Evolutionary conservation across 2,797 vertebrate genomes (phyloP).

Genomic region (Buphagus erythrorhynchus): DNA sequence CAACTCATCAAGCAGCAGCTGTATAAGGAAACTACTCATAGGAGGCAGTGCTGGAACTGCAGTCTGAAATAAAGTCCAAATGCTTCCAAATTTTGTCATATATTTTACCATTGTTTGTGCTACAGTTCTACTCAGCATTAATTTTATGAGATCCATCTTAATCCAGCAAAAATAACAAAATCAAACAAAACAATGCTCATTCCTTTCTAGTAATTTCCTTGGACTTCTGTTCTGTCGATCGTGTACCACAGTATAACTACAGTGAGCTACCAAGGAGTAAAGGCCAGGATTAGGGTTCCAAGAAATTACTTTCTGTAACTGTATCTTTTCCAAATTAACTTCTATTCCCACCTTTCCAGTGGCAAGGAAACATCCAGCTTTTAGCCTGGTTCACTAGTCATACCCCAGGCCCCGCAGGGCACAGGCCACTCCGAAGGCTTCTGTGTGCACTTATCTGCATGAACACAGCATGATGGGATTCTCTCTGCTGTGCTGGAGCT

Average conservation of each 20-base stretch:
- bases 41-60: not conserved
- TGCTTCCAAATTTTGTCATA: not conserved
- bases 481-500: not conserved
- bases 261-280: not conserved
- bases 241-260: not conserved
- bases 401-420: accelerated
- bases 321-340: not conserved
- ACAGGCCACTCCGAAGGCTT: not conserved
- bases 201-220: not conserved
- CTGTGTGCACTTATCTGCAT: not conserved
- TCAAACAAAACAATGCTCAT: not conserved
- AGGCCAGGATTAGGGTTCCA: not conserved
- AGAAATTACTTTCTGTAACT: not conserved
- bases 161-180: not conserved
- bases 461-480: not conserved
- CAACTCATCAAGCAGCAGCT: not conserved
- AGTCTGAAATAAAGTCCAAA: not conserved
- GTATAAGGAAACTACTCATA: not conserved
- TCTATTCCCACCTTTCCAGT: not conserved
- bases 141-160: not conserved
- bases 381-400: not conserved
- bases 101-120: not conserved
- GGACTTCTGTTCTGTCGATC: not conserved
- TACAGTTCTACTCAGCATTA: not conserved
- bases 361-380: not conserved